Conservation (phyloP, 2,888 invertebrate species). For the Lymantria monacha region DNA sequence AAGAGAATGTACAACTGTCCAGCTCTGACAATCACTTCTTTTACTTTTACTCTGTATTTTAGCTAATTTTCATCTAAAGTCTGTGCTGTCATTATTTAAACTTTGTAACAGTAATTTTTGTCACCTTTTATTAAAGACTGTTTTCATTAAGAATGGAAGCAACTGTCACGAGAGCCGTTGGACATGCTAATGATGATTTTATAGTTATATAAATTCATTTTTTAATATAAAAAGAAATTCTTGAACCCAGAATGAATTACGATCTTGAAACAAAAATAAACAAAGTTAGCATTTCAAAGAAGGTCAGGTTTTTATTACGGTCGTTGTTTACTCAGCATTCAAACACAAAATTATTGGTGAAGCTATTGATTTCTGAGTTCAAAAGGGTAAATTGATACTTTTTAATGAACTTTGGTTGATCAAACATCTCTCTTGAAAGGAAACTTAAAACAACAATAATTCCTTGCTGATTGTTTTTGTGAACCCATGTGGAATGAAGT, state of each 20-base stretch:
- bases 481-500: too few relatives aligned
- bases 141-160: constrained; percentile 24
- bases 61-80: constrained; percentile 33
- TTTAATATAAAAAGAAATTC: constrained; percentile 7
- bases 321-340: constrained; percentile 15
- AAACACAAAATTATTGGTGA: constrained; percentile 34
- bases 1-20: too few relatives aligned
- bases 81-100: constrained; percentile 37
- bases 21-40: too few relatives aligned
- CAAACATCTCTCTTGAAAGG: too few relatives aligned
- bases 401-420: background rate
- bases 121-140: constrained; percentile 26
- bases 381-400: constrained; percentile 26
- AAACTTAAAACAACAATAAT: too few relatives aligned
- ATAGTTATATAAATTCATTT: constrained; percentile 16
- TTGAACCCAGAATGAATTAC: constrained; percentile 7
- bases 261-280: constrained; percentile 18
- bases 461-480: too few relatives aligned
- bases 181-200: constrained; percentile 18
- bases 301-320: constrained; percentile 4
- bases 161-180: constrained; percentile 9
- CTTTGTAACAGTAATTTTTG: constrained; percentile 16
- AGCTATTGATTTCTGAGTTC: constrained; percentile 28
- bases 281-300: constrained; percentile 29
- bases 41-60: too few relatives aligned